Evolutionary conservation across 2,888 invertebrate species (phyloP), one percentile per base, ranked within the genome.

Genomic region (Ommatoiulus sabulosus): DNA sequence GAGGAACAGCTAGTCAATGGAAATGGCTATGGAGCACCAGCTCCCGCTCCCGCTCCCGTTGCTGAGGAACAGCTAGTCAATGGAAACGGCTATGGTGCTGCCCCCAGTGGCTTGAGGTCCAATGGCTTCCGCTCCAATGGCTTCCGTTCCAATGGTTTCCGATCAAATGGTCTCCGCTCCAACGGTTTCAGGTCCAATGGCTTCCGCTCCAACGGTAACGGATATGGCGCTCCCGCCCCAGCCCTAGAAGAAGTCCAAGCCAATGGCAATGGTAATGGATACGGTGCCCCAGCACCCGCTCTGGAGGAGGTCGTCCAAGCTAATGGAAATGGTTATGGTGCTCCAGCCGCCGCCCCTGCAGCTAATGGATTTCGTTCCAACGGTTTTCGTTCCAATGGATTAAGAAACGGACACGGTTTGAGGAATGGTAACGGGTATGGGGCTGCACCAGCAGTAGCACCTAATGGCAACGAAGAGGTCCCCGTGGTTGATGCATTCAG

Each of bases 271-370:
- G 85, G 88, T 8, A 57, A 87, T 44, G 87, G 87, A 4, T 80
- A 87, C n/a, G 88, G 88, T 12, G 63, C 88, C 17, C 88, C 88
- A 72, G 43, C 80, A 72, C 72, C 88, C n/a, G 63, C 72, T n/a
- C 43, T 43, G 1, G 48, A 72, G 20, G 88, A 43, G 44, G 44
- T 72, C 6, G 44, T 72, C 6, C 72, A 43, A 12, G 43, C 17
- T 43, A 87, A 80, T 15, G 88, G 88, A 80, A 87, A 87, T 24
- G 88, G 88, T 8, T 87, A 87, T 80, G 87, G 87, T 20, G 80
- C 72, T 43, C 48, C 48, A 6, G 48, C 46, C 0, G 52, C 46
- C 1, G 87, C 48, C 20, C 52, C 52, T 17, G 44, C 44, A 8
- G n/a, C 46, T 52, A 88, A 84, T 88, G 85, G 88, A 85, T 44